A percentile compares a stretch with the other conserved stretches of the same genome.
phyloP scores from a whole-genome alignment of 2,113 vertebrate genomes.

The Verasper variegatus region DNA sequence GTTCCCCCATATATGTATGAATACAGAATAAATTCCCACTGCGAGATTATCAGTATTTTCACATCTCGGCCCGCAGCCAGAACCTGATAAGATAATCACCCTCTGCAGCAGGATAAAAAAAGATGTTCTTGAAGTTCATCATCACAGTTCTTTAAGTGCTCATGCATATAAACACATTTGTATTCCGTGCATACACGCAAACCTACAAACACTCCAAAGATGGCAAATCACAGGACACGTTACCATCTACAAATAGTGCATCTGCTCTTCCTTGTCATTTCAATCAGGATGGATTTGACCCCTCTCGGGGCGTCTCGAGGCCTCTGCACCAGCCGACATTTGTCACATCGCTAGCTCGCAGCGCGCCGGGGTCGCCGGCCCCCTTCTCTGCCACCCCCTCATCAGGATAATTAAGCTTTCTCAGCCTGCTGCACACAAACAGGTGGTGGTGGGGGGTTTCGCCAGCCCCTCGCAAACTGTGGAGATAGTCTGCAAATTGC shows the following conservation, averaged over 20 bases:
- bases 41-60: constrained; percentile 51
- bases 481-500: constrained; percentile 79
- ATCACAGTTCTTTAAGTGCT: constrained; percentile 29
- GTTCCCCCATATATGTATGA: constrained; percentile 33
- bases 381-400: constrained; percentile 67
- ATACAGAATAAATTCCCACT: constrained; percentile 55
- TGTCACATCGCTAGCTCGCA: constrained; percentile 55
- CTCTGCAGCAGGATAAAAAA: constrained; percentile 49
- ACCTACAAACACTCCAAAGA: not conserved
- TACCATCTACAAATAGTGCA: constrained; percentile 32
- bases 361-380: constrained; percentile 48
- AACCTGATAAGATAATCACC: constrained; percentile 69
- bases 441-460: constrained; percentile 53
- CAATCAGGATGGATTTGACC: constrained; percentile 72
- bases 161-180: constrained; percentile 3
- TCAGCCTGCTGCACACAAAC: constrained; percentile 73
- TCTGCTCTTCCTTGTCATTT: constrained; percentile 63
- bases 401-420: constrained; percentile 81
- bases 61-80: constrained; percentile 59
- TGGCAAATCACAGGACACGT: constrained; percentile 34
- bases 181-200: constrained; percentile 5
- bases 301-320: constrained; percentile 59
- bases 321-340: constrained; percentile 6
- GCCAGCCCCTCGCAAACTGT: constrained; percentile 73
- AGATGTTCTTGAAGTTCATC: constrained; percentile 51